Evolutionary conservation across 2,113 vertebrate species (phyloP).

Genomic region (Prionailurus bengalensis): DNA sequence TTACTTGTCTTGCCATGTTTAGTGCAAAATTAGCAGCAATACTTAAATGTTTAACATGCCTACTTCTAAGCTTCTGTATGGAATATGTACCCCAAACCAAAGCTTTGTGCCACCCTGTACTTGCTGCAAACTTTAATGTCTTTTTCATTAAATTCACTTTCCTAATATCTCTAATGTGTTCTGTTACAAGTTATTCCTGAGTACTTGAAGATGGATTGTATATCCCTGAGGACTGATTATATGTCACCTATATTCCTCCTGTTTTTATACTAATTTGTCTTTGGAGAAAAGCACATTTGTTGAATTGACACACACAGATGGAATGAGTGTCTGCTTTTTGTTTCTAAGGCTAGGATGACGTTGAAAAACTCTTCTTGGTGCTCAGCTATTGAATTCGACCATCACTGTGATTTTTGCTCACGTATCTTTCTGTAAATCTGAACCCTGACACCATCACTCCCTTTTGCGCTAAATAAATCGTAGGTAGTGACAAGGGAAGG

Average conservation of each 20-base stretch:
- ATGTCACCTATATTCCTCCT: background rate
- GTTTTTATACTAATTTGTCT: conserved; percentile 17
- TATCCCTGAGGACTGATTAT: conserved; percentile 10
- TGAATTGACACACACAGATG: background rate
- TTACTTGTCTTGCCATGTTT: conserved; percentile 13
- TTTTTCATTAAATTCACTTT: conserved; percentile 70
- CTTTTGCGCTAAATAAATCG: background rate
- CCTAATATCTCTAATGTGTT: background rate
- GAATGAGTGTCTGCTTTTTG: background rate
- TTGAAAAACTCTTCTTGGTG: background rate
- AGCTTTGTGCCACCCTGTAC: background rate
- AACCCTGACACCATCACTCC: background rate
- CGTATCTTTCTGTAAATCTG: background rate
- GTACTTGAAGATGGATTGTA: background rate
- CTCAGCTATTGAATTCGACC: background rate
- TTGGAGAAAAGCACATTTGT: conserved; percentile 41
- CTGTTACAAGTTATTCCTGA: conserved; percentile 9
- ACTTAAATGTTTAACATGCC: conserved; percentile 12
- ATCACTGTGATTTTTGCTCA: background rate
- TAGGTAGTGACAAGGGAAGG: background rate
- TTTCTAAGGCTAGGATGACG: background rate
- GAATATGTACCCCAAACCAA: conserved; percentile 24
- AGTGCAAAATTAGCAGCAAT: conserved; percentile 41
- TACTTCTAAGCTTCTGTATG: conserved; percentile 44
- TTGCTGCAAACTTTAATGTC: conserved; percentile 11